These are phyloP conservation scores for Ammodytes marinus DNA, from an alignment of 2,113 vertebrate genomes.

Conservation along the genomic window DNA sequence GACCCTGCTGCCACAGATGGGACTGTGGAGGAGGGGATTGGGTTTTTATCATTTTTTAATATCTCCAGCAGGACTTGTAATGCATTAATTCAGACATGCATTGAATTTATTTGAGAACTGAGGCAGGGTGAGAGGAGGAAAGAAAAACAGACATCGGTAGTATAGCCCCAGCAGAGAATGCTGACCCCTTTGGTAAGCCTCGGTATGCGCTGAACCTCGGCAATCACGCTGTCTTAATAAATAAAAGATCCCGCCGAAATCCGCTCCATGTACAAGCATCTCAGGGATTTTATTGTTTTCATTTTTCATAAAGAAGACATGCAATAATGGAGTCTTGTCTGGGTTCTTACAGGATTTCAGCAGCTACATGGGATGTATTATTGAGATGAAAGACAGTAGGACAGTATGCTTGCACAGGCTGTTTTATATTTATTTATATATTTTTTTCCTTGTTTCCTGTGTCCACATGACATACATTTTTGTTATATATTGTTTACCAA, in stretches of 20 bases:
- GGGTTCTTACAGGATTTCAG: constrained; percentile 31
- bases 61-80: constrained; percentile 80
- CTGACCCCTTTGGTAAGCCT: constrained; percentile 60
- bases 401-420: constrained; percentile 14
- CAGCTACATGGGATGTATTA: constrained; percentile 31
- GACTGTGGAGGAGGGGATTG: constrained; percentile 64
- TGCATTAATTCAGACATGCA: constrained; percentile 84
- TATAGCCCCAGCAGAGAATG: constrained; percentile 25
- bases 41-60: constrained; percentile 85
- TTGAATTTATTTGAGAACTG: constrained; percentile 80
- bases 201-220: neutral
- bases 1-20: constrained; percentile 59
- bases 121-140: constrained; percentile 29
- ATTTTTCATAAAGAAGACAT: constrained; percentile 37
- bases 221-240: constrained; percentile 59
- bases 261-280: constrained; percentile 45
- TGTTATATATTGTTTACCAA: constrained; percentile 62
- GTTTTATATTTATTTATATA: neutral
- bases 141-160: constrained; percentile 46
- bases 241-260: constrained; percentile 65
- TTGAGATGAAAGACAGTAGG: constrained; percentile 61
- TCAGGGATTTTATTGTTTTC: constrained; percentile 39
- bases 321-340: constrained; percentile 53
- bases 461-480: constrained; percentile 49
- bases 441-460: neutral